Evolutionary conservation across 2,797 vertebrate species (phyloP).

Genomic region (Sarcoramphus papa): DNA sequence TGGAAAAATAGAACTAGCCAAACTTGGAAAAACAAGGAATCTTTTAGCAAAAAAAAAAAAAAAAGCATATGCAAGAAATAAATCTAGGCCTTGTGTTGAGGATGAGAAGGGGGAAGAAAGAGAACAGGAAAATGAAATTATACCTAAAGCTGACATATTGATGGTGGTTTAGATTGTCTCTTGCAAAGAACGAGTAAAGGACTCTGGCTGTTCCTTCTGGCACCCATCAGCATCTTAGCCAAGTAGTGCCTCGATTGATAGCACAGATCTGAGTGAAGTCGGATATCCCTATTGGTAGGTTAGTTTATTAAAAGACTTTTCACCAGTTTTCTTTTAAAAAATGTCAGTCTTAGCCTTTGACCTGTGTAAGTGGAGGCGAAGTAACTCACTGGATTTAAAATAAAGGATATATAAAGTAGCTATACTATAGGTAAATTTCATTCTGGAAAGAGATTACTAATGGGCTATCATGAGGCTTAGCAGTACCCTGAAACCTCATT

Average conservation of each 20-base stretch:
- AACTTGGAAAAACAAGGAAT: not conserved
- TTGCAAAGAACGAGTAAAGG: not conserved
- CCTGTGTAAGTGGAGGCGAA: not conserved
- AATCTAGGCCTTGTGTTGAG: not conserved
- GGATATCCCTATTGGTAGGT: not conserved
- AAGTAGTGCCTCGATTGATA: not conserved
- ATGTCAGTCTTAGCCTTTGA: not conserved
- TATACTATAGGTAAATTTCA: not conserved
- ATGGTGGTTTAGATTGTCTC: not conserved
- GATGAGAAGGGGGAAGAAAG: not conserved
- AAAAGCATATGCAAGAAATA: not conserved
- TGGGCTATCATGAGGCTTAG: not conserved
- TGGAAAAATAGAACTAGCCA: not conserved
- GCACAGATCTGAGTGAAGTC: not conserved
- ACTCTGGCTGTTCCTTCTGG: not conserved
- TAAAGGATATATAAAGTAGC: not conserved
- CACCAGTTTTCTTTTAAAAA: not conserved
- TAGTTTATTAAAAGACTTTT: not conserved
- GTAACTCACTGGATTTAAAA: not conserved
- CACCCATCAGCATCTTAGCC: not conserved
- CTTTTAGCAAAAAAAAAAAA: not conserved
- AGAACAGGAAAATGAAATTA: not conserved
- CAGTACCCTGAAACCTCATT: not conserved
- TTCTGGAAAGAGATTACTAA: not conserved
- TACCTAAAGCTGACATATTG: not conserved